Evolutionary conservation across 2,113 vertebrate species (phyloP).

Genomic region (Smithornis capensis): DNA sequence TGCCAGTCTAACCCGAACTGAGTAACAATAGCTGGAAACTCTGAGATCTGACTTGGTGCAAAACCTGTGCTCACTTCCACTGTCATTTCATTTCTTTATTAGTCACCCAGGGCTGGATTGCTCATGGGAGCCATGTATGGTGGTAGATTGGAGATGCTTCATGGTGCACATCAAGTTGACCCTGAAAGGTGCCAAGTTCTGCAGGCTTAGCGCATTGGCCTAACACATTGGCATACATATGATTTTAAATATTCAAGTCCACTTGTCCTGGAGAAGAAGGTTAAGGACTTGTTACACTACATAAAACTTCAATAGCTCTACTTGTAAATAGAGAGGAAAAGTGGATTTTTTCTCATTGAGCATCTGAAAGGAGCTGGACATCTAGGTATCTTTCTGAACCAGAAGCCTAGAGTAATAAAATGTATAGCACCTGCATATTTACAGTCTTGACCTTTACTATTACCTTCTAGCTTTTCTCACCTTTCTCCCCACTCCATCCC

Average conservation of each 20-base stretch:
- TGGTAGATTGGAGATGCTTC: neutral
- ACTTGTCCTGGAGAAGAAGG: neutral
- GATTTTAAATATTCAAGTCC: neutral
- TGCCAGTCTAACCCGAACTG: neutral
- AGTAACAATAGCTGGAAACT: neutral
- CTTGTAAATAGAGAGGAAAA: neutral
- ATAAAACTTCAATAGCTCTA: neutral
- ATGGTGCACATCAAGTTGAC: neutral
- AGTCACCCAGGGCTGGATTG: neutral
- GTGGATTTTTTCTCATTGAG: neutral
- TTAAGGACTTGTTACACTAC: neutral
- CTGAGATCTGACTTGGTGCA: neutral
- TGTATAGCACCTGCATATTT: neutral
- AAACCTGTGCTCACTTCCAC: accelerated
- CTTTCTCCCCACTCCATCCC: too few relatives aligned
- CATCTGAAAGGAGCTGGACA: neutral
- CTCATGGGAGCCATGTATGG: neutral
- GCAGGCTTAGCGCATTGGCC: neutral
- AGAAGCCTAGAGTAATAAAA: neutral
- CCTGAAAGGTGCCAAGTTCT: neutral
- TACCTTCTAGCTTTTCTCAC: neutral
- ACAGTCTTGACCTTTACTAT: neutral
- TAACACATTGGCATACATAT: neutral
- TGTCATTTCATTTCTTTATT: neutral
- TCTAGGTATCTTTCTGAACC: neutral